Conservation (phyloP, 2,888 invertebrate species). For the Eupithecia tripunctaria region DNA sequence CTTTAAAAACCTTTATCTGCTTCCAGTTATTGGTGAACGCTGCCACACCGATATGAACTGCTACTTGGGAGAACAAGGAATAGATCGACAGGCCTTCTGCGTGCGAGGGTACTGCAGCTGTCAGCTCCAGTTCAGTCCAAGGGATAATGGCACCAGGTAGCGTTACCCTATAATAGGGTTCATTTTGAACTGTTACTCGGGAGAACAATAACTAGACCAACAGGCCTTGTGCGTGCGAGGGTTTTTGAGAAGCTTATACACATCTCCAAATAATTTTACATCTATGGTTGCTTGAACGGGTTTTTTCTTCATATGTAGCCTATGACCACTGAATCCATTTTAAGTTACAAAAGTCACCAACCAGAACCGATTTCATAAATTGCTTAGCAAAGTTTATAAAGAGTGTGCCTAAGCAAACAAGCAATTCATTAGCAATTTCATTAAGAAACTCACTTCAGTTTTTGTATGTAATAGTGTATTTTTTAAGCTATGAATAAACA, state of each 20-base stretch:
- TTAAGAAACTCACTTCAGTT: too few relatives aligned
- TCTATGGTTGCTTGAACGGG: too few relatives aligned
- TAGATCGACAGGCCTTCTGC: conserved; percentile 73
- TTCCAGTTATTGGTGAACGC: conserved; percentile 75
- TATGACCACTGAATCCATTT: not conserved
- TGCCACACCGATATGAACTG: conserved; percentile 79
- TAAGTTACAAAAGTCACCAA: not conserved
- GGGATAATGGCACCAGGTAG: conserved; percentile 78
- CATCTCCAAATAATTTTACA: too few relatives aligned
- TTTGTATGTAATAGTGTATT: too few relatives aligned
- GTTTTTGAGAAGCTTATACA: conserved; percentile 24
- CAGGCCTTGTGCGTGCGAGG: conserved; percentile 78
- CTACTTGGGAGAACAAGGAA: conserved; percentile 62
- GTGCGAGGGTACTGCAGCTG: conserved; percentile 78
- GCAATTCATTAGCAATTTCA: too few relatives aligned
- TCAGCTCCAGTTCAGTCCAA: conserved; percentile 74
- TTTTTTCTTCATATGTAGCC: too few relatives aligned
- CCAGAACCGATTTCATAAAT: not conserved
- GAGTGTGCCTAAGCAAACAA: too few relatives aligned
- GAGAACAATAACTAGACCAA: conserved; percentile 58
- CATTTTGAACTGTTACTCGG: conserved; percentile 71
- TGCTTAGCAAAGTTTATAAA: too few relatives aligned
- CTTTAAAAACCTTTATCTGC: not conserved
- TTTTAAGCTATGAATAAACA: too few relatives aligned
- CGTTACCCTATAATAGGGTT: too few relatives aligned